Evolutionary conservation across 2,797 vertebrate species (phyloP).

Genomic region (Heteromormyrus szaboi): DNA sequence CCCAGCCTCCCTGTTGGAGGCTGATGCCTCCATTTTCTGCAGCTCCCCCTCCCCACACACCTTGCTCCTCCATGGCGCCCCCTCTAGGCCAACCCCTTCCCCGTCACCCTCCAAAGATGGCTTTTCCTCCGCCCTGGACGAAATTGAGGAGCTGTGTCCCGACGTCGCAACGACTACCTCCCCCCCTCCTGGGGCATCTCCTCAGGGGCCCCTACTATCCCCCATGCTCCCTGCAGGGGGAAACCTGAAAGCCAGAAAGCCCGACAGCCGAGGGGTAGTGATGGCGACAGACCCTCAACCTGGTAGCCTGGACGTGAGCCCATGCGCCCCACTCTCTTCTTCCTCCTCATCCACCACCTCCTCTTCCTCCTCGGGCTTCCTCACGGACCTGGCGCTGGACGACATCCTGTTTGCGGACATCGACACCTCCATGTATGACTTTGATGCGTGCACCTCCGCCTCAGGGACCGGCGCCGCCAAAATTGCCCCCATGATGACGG

Average conservation of each 20-base stretch:
- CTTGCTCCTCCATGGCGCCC: conserved; percentile 30
- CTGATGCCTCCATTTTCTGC: conserved; percentile 66
- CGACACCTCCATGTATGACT: conserved; percentile 84
- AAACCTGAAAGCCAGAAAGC: conserved; percentile 52
- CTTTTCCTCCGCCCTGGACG: conserved; percentile 77
- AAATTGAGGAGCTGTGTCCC: conserved; percentile 78
- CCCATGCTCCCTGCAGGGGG: conserved; percentile 9
- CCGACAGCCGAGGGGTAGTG: conserved; percentile 48
- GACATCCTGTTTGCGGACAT: conserved; percentile 85
- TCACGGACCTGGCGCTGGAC: conserved; percentile 80
- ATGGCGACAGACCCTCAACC: conserved; percentile 55
- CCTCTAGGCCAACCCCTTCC: conserved; percentile 44
- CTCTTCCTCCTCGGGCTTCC: conserved; percentile 64
- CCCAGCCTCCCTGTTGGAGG: conserved; percentile 76
- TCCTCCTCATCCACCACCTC: neutral
- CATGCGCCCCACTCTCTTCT: neutral
- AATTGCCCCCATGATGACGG: conserved; percentile 63
- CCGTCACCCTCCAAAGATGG: conserved; percentile 69
- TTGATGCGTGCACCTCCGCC: conserved; percentile 65
- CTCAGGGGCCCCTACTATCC: conserved; percentile 6
- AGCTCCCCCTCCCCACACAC: conserved; percentile 51
- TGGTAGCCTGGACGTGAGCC: conserved; percentile 60
- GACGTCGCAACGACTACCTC: conserved; percentile 58
- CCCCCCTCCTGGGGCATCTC: conserved; percentile 32
- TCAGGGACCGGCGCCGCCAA: conserved; percentile 58